Percentiles rank a stretch among this genome's conserved stretches.
phyloP scores from a whole-genome alignment of 2,888 invertebrate species.

The Drosophila quinaria region DNA sequence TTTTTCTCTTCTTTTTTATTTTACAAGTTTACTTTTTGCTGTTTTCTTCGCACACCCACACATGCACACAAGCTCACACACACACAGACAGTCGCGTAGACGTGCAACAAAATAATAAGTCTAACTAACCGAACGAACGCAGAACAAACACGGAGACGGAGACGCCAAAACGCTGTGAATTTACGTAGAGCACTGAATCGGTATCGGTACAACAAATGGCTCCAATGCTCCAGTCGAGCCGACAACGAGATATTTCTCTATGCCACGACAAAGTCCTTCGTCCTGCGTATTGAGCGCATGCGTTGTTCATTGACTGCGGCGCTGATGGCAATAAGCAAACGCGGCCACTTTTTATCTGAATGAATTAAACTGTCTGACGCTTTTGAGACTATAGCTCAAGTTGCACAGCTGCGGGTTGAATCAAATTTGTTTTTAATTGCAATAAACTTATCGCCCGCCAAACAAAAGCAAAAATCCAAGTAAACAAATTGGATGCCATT shows the following conservation, averaged over 20 bases:
- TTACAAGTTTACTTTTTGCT: conserved; percentile 39
- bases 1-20: conserved; percentile 25
- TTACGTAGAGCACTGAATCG: conserved; percentile 65
- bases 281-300: conserved; percentile 50
- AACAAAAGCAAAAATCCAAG: conserved; percentile 30
- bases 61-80: conserved; percentile 19
- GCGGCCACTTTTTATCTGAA: conserved; percentile 13
- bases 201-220: conserved; percentile 21
- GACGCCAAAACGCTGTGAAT: conserved; percentile 57
- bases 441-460: conserved; percentile 40
- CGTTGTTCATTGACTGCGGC: conserved; percentile 11
- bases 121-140: conserved; percentile 32
- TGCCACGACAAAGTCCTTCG: conserved; percentile 45
- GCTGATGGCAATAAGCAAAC: conserved; percentile 15
- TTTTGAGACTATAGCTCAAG: background rate
- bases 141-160: conserved; percentile 22
- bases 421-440: conserved; percentile 5
- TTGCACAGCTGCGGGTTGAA: conserved; percentile 2
- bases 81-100: conserved; percentile 23
- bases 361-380: background rate
- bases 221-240: conserved; percentile 36
- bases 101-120: conserved; percentile 42
- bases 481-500: conserved; percentile 40
- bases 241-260: conserved; percentile 26
- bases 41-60: conserved; percentile 19